A percentile compares a stretch with the other conserved stretches of the same genome.
Evolutionary conservation across 2,888 invertebrate genomes (phyloP).

Genomic region (Epicampocera succincta): DNA sequence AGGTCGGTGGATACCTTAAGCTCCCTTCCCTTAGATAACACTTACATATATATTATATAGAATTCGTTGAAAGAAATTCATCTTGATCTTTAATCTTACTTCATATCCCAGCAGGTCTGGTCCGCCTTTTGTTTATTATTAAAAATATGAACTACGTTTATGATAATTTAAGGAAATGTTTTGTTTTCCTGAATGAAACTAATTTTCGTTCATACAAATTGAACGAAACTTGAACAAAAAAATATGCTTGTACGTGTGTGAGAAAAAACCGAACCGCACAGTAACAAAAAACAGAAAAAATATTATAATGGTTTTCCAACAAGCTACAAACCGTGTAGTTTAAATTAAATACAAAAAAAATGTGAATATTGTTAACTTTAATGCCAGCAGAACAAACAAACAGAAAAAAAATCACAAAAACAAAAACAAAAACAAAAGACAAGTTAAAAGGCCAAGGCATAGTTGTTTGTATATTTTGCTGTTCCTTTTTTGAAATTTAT

Average conservation of each 20-base stretch:
- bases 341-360: conserved; percentile 8
- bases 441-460: conserved; percentile 53
- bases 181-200: conserved; percentile 47
- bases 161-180: conserved; percentile 20
- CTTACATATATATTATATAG: too few species aligned
- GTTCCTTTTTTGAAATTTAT: background rate
- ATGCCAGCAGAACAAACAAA: too few species aligned
- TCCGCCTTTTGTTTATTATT: background rate
- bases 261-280: background rate
- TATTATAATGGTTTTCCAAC: conserved; percentile 30
- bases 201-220: conserved; percentile 41
- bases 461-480: conserved; percentile 6
- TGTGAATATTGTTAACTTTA: conserved; percentile 35
- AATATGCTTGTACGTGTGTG: background rate
- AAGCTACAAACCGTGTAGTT: conserved; percentile 27
- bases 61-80: too few species aligned
- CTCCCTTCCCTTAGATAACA: too few species aligned
- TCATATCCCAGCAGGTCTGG: too few species aligned
- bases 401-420: too few species aligned
- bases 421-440: conserved; percentile 34
- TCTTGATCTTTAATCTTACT: too few species aligned
- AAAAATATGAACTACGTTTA: conserved; percentile 8
- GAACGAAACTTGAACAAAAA: conserved; percentile 12
- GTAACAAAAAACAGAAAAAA: conserved; percentile 14
- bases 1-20: too few species aligned